Evolutionary conservation across 37 sponge, comb jelly and placozoan species (phyloP), one percentile per base, ranked within the genome.

Genomic region (Chondrosia reniformis): DNA sequence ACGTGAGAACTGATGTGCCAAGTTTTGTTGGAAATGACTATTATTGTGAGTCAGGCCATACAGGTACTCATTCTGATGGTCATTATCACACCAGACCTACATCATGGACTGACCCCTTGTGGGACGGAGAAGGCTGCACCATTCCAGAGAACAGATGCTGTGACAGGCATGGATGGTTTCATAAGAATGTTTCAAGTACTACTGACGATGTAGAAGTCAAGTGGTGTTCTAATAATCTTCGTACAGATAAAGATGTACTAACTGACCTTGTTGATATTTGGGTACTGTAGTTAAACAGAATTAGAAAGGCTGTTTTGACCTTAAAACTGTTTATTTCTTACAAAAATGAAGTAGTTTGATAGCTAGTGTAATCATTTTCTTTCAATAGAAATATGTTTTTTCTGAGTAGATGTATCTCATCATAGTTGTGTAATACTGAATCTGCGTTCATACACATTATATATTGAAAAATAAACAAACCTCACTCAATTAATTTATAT

Each of bases 221-320:
- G 43, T 69, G 72, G 72, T 69, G 72, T 6, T 22, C 25, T 44
- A 69, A 69, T 69, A 38, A 34, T 12, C 72, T 22, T 13, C 15
- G 72, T 17, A 13, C 40, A 4, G 15, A 0, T 2, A 44, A 69
- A 69, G 72, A 69, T 6, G 72, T 69, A 41, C 42, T 43, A 41
- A 69, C 72, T 4, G 72, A 69, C 43, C 72, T 69, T 41, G 72
- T 69, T 41, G 72, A 69, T 21, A 69, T 69, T n/a, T 69, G 72
- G 72, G 72, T 69, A 44, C 42, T 40, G n/a, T 69, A 40, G 36
- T 13, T 8, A 31, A 1, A 19, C 72, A 69, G 31, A n/a, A n/a
- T n/a, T n/a, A n/a, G n/a, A n/a, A n/a, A n/a, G n/a, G n/a, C n/a
- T n/a, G n/a, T n/a, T n/a, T n/a, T n/a, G n/a, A n/a, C n/a, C n/a